phyloP scores from a whole-genome alignment of 2,113 vertebrate species.

The Mystacornis crossleyi region DNA sequence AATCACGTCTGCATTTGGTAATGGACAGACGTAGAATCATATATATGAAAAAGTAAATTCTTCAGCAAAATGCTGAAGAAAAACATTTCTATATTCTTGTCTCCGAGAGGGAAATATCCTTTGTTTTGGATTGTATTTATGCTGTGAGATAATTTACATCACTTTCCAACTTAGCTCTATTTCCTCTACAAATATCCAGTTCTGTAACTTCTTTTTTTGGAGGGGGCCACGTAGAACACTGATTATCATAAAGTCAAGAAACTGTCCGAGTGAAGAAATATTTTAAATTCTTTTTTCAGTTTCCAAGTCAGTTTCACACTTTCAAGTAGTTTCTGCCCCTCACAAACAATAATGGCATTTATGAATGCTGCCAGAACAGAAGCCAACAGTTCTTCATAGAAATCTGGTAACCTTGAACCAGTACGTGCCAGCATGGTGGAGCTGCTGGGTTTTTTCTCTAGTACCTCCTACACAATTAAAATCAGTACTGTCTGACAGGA shows the following conservation, averaged over 20 bases:
- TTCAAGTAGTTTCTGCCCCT: background rate
- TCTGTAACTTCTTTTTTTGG: background rate
- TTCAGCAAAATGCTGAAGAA: background rate
- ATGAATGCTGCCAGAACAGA: background rate
- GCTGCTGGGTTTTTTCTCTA: background rate
- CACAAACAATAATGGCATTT: background rate
- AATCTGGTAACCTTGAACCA: background rate
- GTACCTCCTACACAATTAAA: background rate
- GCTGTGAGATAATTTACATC: background rate
- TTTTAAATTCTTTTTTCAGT: background rate
- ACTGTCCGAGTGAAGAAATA: background rate
- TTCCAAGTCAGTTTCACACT: background rate
- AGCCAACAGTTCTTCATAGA: background rate
- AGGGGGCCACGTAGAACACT: background rate
- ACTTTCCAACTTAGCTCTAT: background rate
- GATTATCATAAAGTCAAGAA: background rate
- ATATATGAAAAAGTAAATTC: background rate
- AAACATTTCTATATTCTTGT: background rate
- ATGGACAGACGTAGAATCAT: background rate
- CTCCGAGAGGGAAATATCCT: background rate
- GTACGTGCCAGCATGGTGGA: background rate
- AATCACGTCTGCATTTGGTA: background rate
- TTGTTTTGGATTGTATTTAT: background rate
- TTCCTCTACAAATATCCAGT: background rate
- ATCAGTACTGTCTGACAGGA: background rate